Base-by-base conservation (phyloP, 2,888 invertebrate genomes). In the Ceriagrion tenellum region DNA sequence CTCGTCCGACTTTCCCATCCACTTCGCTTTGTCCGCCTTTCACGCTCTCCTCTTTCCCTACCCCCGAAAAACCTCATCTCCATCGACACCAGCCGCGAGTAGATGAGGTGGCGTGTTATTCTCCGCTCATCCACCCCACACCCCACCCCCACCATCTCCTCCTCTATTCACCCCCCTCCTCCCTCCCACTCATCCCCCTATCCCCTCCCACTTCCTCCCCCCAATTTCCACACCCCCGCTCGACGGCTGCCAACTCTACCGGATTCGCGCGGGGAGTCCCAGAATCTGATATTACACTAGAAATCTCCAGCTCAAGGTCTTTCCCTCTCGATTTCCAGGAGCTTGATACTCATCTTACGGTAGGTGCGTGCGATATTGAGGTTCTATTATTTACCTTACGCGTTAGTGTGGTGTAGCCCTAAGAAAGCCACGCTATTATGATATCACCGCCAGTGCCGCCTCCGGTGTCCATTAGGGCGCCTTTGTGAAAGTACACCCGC, bases 261-360 rank as follows among this genome's bases (percentile, higher is more conserved):
- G 59, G 47, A 26, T 59, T 16, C 35, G 81, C 81, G 26, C 10
- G 81, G 16, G 95, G 96, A 95, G 96, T 95, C 95, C 95, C 96
- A 16, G 81, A 81, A 81, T 35, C 81, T 81, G 81, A 81, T 81
- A 81, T 81, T 81, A n/a, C 26, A 26, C 96, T 96, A 96, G 96
- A 96, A 96, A 96, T 97, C 69, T 69, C 69, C 69, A 12, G 69
- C 23, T 69, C 26, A 69, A 69, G 69, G 1, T 23, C 69, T 12
- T 69, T 69, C 26, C n/a, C 69, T 23, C 69, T 8, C 23, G 26
- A 69, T 69, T 69, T 8, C 18, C 23, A 8, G 4, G 69, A 69
- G 69, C 4, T 47, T 47, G 4, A 8, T 47, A 8, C 47, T 47
- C 47, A 47, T 47, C 47, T 47, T 47, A 47, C 47, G 47, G 47